Evolutionary conservation across 2,888 invertebrate genomes (phyloP).

Genomic region (Zonitis immaculata): DNA sequence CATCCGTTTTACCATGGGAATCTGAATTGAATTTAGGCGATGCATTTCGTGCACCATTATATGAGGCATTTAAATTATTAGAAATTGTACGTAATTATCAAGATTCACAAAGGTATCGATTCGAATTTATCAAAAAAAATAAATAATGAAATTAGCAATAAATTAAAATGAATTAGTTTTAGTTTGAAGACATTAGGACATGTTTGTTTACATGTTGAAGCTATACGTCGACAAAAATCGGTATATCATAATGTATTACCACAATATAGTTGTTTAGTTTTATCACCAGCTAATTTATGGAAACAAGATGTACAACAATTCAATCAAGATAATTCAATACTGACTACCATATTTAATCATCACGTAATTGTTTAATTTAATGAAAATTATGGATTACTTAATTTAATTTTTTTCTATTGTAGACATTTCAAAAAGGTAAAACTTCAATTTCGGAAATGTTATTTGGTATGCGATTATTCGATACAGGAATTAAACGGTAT

Average conservation of each 20-base stretch:
- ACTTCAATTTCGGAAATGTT: conserved; percentile 83
- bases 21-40: conserved; percentile 77
- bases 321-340: conserved; percentile 71
- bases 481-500: conserved; percentile 86
- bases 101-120: conserved; percentile 59
- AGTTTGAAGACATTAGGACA: conserved; percentile 72
- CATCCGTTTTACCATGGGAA: conserved; percentile 84
- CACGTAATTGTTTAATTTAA: conserved; percentile 59
- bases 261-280: conserved; percentile 83
- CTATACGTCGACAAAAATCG: conserved; percentile 62
- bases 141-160: background rate
- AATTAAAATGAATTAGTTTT: conserved; percentile 35
- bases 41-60: conserved; percentile 86
- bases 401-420: conserved; percentile 24
- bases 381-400: too few relatives aligned
- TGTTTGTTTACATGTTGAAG: conserved; percentile 81
- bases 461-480: conserved; percentile 86
- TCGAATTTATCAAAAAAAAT: background rate
- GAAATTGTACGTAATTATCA: conserved; percentile 84
- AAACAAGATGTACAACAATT: conserved; percentile 75
- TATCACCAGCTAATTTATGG: conserved; percentile 95
- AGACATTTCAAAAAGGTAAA: conserved; percentile 80
- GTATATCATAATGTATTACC: conserved; percentile 62
- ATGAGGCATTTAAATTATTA: conserved; percentile 82
- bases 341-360: conserved; percentile 77